Evolutionary conservation across 1,140 invertebrate species (phyloP), one percentile per base, ranked within the genome.

Genomic region (Pararge aegeria): DNA sequence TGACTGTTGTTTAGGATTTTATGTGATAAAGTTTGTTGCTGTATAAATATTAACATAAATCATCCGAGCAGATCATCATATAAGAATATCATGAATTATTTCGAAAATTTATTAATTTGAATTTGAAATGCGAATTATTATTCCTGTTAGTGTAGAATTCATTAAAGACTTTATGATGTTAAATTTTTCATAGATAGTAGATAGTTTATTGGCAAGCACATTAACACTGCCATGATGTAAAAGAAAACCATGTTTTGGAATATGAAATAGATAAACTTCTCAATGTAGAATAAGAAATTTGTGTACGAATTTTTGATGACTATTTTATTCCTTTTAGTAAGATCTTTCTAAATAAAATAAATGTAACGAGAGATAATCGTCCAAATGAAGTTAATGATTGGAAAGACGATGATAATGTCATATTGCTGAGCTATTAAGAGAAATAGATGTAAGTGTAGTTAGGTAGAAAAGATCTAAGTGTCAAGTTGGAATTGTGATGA

Each of bases 241-340:
- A 75, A 50, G 42, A 64, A 50, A 57, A 74, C 68, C 56, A 58
- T 44, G 55, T 70, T 64, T 64, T 54, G 29, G 20, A 16, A 64
- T 64, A 46, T 48, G 27, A 56, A 48, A 60, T 61, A 64, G 44
- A 51, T 42, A 42, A 62, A 64, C 40, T 57, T 62, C 68, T 75
- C 68, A 68, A 66, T 66, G 65, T 74, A 74, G 66, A 65, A 61
- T 75, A 72, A 68, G 66, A 67, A 34, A 63, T 72, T 80, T 80
- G 73, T 85, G 77, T 87, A 83, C 71, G 79, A 80, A 76, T 87
- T 89, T 87, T 89, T 79, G 86, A 89, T 67, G 75, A 77, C 73
- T 80, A 79, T 89, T 85, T 84, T 84, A 75, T 76, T 74, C 75
- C 55, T 83, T 80, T 80, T 78, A 69, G 71, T 79, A 75, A 70